Evolutionary conservation across 2,888 invertebrate species (phyloP).

Genomic region (Eilema caniola): DNA sequence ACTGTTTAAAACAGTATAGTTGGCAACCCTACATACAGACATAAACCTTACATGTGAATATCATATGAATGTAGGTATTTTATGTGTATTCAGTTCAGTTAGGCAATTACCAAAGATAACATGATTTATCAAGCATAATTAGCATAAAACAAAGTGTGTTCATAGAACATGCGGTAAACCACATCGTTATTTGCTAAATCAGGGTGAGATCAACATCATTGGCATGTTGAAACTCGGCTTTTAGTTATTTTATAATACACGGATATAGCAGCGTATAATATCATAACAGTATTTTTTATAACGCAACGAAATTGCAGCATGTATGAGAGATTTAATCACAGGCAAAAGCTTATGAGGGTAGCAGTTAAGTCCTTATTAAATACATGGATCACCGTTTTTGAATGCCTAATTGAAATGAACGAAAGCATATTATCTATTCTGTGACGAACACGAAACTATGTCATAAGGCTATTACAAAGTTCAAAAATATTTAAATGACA

Average conservation of each 20-base stretch:
- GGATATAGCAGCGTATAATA: too few species aligned
- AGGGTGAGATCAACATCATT: constrained; percentile 18
- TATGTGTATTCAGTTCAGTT: not conserved
- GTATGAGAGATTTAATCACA: not conserved
- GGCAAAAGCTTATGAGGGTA: not conserved
- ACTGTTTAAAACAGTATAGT: too few species aligned
- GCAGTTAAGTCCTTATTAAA: too few species aligned
- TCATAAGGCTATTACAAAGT: too few species aligned
- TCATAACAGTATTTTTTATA: too few species aligned
- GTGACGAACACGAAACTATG: too few species aligned
- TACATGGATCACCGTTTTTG: too few species aligned
- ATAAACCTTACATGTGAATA: not conserved
- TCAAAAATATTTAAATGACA: too few species aligned
- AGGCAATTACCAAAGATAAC: constrained; percentile 18
- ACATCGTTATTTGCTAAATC: constrained; percentile 43
- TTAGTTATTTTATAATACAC: not conserved
- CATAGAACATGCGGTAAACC: constrained; percentile 46
- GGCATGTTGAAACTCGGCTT: constrained; percentile 21
- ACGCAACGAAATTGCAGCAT: not conserved
- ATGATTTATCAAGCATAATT: constrained; percentile 35
- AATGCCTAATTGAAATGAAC: too few species aligned
- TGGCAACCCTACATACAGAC: not conserved
- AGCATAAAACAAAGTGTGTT: constrained; percentile 36
- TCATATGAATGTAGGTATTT: not conserved
- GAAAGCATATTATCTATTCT: too few species aligned